These are phyloP conservation scores for Cerceris ruficornis DNA, from an alignment of 2,888 invertebrate genomes.

Conservation along the genomic window DNA sequence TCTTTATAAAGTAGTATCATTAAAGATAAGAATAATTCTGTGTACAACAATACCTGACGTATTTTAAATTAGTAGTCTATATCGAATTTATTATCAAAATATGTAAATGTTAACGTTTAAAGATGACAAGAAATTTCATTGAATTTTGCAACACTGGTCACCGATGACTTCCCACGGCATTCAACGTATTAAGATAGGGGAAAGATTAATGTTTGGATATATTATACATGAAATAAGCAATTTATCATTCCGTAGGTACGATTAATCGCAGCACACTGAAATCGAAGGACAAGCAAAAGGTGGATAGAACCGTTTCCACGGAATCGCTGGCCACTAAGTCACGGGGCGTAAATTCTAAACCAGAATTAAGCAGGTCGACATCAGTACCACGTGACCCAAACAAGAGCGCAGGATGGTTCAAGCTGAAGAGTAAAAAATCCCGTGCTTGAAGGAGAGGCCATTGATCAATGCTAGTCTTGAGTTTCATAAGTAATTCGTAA, in stretches of 20 bases:
- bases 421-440: constrained; percentile 83
- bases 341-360: constrained; percentile 75
- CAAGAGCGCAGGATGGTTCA: constrained; percentile 90
- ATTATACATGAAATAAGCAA: too few relatives aligned
- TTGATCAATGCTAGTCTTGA: constrained; percentile 81
- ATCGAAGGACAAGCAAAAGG: constrained; percentile 80
- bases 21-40: too few relatives aligned
- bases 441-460: constrained; percentile 78
- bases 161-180: too few relatives aligned
- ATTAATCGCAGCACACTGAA: constrained; percentile 79
- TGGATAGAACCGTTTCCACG: constrained; percentile 83
- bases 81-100: too few relatives aligned
- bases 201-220: too few relatives aligned
- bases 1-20: too few relatives aligned
- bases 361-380: constrained; percentile 85
- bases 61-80: too few relatives aligned
- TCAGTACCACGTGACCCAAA: constrained; percentile 89
- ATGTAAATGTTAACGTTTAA: too few relatives aligned
- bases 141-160: too few relatives aligned
- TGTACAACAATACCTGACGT: too few relatives aligned
- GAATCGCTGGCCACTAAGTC: constrained; percentile 85
- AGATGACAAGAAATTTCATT: too few relatives aligned
- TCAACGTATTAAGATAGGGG: too few relatives aligned
- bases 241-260: constrained; percentile 68
- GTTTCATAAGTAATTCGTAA: constrained; percentile 75